phyloP scores from a whole-genome alignment of 2,797 vertebrate genomes.

The Mus caroli region DNA sequence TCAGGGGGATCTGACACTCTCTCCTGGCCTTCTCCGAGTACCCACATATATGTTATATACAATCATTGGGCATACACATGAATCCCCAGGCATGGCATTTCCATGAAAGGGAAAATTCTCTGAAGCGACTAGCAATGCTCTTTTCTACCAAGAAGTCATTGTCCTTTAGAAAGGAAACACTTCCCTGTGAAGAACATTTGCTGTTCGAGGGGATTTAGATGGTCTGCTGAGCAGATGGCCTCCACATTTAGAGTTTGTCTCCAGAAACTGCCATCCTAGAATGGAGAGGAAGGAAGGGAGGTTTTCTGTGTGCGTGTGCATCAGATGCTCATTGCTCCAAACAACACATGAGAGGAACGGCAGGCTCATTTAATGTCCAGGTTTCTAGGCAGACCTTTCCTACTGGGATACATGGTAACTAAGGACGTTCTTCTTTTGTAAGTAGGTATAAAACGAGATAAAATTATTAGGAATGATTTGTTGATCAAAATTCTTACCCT shows the following conservation, averaged over 20 bases:
- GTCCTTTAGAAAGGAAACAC: constrained; percentile 61
- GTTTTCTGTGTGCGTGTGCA: background rate
- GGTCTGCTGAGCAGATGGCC: constrained; percentile 52
- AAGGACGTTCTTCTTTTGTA: background rate
- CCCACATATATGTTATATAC: background rate
- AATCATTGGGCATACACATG: background rate
- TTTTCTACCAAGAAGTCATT: background rate
- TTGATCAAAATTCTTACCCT: background rate
- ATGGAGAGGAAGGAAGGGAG: constrained; percentile 20
- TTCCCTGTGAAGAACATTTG: background rate
- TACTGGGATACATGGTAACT: background rate
- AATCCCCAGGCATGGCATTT: background rate
- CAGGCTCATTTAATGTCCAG: constrained; percentile 19
- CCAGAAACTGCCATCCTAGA: constrained; percentile 46
- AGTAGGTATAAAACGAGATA: constrained; percentile 1
- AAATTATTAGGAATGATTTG: constrained; percentile 40
- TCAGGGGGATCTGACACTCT: background rate
- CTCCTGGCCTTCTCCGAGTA: background rate
- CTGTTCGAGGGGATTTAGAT: background rate
- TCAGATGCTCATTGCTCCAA: constrained; percentile 30
- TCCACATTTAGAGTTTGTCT: constrained; percentile 28
- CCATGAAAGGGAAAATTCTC: background rate
- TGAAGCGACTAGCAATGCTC: background rate
- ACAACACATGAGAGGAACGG: background rate
- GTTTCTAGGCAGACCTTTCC: background rate